Percentiles rank a stretch among this genome's conserved stretches.
phyloP scores from a whole-genome alignment of 2,888 invertebrate genomes.

The Campaea margaritaria region DNA sequence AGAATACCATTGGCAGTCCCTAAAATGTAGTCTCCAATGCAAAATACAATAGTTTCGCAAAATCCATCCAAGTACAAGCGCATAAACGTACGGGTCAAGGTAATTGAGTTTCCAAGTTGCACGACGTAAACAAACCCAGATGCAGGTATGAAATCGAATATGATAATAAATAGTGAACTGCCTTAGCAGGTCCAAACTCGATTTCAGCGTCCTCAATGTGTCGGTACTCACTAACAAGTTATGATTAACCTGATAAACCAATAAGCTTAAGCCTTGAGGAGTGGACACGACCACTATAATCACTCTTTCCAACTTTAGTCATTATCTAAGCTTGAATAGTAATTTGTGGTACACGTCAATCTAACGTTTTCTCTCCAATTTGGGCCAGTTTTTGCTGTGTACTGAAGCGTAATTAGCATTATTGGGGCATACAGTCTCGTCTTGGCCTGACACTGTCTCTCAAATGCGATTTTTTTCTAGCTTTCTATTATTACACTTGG shows the following conservation, averaged over 20 bases:
- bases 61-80: no score
- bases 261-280: slow-evolving; percentile 34
- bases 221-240: slow-evolving; percentile 46
- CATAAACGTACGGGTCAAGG: slow-evolving; percentile 27
- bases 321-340: slow-evolving; percentile 22
- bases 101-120: slow-evolving; percentile 14
- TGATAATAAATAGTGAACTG: slow-evolving; percentile 39
- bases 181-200: slow-evolving; percentile 41
- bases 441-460: slow-evolving; percentile 2
- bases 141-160: slow-evolving; percentile 26
- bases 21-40: no score
- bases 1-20: no score
- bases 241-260: slow-evolving; percentile 21
- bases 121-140: slow-evolving; percentile 43
- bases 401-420: slow-evolving; percentile 6
- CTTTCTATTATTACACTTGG: no score
- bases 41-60: no score
- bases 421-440: slow-evolving; percentile 9
- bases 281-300: slow-evolving; percentile 30
- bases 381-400: slow-evolving; percentile 9
- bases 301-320: slow-evolving; percentile 18
- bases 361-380: slow-evolving; percentile 7
- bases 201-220: slow-evolving; percentile 50
- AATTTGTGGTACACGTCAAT: slow-evolving; percentile 29
- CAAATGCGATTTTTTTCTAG: not conserved